These are phyloP conservation scores for Silurus lanzhouensis DNA, from an alignment of 2,797 vertebrate genomes.

Conservation along the genomic window DNA sequence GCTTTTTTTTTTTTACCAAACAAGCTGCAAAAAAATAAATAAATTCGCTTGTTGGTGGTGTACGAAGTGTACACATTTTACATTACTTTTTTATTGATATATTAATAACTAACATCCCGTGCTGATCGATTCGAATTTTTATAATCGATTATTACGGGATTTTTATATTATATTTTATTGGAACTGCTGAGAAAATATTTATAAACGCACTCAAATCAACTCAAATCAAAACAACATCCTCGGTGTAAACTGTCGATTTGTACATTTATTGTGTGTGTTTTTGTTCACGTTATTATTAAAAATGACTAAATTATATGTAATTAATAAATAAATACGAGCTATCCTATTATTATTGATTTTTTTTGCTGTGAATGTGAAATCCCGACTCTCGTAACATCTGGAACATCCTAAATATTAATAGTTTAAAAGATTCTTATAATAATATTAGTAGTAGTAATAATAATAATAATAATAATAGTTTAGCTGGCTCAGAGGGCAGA, in stretches of 20 bases:
- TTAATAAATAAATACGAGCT: too few species aligned
- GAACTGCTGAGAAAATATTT: background rate
- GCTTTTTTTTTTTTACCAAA: too few species aligned
- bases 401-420: background rate
- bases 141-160: too few species aligned
- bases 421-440: background rate
- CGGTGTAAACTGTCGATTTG: background rate
- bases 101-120: too few species aligned
- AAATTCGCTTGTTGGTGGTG: background rate
- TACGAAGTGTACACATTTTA: background rate
- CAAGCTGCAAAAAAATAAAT: background rate
- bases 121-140: background rate
- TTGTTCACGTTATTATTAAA: too few species aligned
- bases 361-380: background rate
- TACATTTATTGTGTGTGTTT: too few species aligned
- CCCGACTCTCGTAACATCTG: background rate
- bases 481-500: conserved; percentile 28
- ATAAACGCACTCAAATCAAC: background rate
- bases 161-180: too few species aligned
- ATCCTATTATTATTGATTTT: too few species aligned
- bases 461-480: background rate
- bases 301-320: too few species aligned
- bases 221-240: background rate
- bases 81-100: too few species aligned
- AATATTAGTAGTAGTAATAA: background rate